phyloP scores from a whole-genome alignment of 2,797 vertebrate species.

The Pangasius krempfi region DNA sequence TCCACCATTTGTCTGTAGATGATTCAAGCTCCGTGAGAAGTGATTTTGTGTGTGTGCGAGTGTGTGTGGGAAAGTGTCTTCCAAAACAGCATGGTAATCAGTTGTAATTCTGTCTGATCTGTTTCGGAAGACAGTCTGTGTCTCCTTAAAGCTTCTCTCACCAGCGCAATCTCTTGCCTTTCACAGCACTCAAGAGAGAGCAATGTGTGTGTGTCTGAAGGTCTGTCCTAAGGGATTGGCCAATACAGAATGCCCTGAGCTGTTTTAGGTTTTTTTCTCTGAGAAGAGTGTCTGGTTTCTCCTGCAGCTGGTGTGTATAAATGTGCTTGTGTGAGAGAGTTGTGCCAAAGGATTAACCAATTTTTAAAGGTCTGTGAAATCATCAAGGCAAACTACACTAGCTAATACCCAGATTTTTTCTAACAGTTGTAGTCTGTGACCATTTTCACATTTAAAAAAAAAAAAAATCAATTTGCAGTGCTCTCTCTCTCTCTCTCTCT shows the following conservation, averaged over 20 bases:
- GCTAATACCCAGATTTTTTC: background rate
- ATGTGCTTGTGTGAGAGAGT: conserved; percentile 35
- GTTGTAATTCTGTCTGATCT: conserved; percentile 68
- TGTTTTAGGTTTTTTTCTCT: conserved; percentile 43
- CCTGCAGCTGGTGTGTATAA: conserved; percentile 26
- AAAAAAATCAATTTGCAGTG: background rate
- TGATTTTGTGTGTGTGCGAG: conserved; percentile 34
- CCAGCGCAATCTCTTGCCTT: conserved; percentile 69
- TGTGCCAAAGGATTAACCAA: conserved; percentile 18
- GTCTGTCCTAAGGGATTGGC: conserved; percentile 69
- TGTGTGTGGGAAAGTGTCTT: conserved; percentile 56
- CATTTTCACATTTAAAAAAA: background rate
- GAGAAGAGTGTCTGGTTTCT: conserved; percentile 50
- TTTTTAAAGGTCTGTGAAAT: conserved; percentile 33
- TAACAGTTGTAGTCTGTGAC: background rate
- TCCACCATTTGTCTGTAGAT: conserved; percentile 27
- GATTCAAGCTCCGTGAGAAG: conserved; percentile 46
- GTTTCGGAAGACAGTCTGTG: conserved; percentile 58
- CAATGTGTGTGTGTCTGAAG: conserved; percentile 27
- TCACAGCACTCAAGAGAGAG: conserved; percentile 62
- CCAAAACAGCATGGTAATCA: conserved; percentile 64
- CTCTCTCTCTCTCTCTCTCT: conserved; percentile 5
- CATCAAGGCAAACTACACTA: background rate
- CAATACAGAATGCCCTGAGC: conserved; percentile 64
- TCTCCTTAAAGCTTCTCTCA: conserved; percentile 61